These are phyloP conservation scores for Pentamera pediparva DNA, from an alignment of 53 echinoderm and acorn worm species.

Conservation along the genomic window DNA sequence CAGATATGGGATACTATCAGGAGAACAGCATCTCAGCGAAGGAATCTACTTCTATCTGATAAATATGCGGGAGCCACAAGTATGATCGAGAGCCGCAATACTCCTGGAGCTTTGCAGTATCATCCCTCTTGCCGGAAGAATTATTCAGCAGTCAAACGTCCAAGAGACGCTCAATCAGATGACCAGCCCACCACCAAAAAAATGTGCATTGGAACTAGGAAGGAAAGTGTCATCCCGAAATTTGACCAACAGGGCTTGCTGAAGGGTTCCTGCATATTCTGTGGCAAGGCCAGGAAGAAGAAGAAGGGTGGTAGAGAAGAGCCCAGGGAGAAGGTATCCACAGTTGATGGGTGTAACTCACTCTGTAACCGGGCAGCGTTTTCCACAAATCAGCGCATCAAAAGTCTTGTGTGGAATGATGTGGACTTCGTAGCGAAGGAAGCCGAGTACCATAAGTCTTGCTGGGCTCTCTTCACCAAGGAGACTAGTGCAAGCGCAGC, in stretches of 20 bases:
- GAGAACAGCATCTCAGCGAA: not conserved
- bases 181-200: not conserved
- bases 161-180: not conserved
- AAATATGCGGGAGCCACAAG: conserved; percentile 27
- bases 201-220: conserved; percentile 16
- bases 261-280: conserved; percentile 38
- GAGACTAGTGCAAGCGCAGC: conserved; percentile 33
- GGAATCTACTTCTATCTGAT: conserved; percentile 21
- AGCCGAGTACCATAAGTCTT: conserved; percentile 61
- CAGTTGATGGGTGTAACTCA: conserved; percentile 14
- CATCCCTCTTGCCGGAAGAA: conserved; percentile 32
- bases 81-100: not conserved
- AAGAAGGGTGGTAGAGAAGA: conserved; percentile 36
- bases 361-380: not conserved
- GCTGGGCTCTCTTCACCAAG: conserved; percentile 40
- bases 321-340: conserved; percentile 14
- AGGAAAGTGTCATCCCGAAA: not conserved
- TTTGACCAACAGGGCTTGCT: conserved; percentile 17
- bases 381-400: conserved; percentile 32
- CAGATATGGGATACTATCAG: conserved; percentile 6
- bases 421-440: conserved; percentile 61
- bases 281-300: conserved; percentile 27
- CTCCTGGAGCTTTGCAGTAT: not conserved
- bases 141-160: conserved; percentile 36
- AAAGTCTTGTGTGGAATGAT: conserved; percentile 22